These are phyloP conservation scores for Ichneumon xanthorius DNA, from an alignment of 2,888 invertebrate species.

Conservation along the genomic window DNA sequence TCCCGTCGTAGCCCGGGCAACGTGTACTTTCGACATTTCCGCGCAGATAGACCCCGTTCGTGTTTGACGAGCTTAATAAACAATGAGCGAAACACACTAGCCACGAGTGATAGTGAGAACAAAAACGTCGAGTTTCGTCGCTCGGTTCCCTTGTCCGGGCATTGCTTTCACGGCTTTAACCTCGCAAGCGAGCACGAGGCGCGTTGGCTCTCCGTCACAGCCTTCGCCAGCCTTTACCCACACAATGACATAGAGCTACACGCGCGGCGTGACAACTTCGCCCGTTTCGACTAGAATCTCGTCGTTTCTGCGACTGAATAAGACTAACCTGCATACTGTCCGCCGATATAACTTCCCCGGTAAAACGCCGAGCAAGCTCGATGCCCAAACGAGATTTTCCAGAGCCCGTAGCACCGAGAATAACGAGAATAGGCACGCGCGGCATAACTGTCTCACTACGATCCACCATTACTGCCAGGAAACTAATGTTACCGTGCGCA, in stretches of 20 bases:
- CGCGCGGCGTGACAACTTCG: background rate
- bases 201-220: slow-evolving; percentile 1
- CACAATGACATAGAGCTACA: background rate
- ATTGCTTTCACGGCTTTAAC: slow-evolving; percentile 57
- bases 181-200: slow-evolving; percentile 65
- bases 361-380: slow-evolving; percentile 94
- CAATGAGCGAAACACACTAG: background rate
- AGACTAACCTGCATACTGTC: slow-evolving; percentile 98
- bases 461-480: slow-evolving; percentile 65
- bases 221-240: background rate
- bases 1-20: background rate
- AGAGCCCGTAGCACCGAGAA: slow-evolving; percentile 98
- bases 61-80: slow-evolving; percentile 3
- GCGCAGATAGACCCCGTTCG: background rate
- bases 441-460: slow-evolving; percentile 79
- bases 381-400: slow-evolving; percentile 98
- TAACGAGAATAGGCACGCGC: slow-evolving; percentile 92
- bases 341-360: slow-evolving; percentile 97
- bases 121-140: background rate
- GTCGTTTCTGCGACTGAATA: background rate
- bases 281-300: background rate
- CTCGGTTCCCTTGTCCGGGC: slow-evolving; percentile 1
- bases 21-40: slow-evolving; percentile 6
- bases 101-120: background rate
- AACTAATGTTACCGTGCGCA: slow-evolving; percentile 52